Evolutionary conservation across 1,140 invertebrate species (phyloP).

Genomic region (Zaprionus davidi): DNA sequence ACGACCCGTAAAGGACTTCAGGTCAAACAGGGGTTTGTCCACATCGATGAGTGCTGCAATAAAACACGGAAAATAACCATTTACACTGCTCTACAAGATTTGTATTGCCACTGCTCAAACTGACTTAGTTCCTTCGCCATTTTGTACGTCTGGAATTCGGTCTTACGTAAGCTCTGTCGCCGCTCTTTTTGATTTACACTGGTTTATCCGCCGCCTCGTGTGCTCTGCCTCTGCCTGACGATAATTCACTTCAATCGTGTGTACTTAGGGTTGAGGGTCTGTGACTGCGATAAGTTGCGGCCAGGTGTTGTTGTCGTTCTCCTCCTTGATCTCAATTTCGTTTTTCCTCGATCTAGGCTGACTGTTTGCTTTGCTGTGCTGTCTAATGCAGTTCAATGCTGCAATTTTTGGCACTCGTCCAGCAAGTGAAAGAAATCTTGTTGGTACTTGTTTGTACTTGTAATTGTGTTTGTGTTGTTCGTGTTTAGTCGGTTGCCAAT

Average conservation of each 20-base stretch:
- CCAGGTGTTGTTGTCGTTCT: constrained; percentile 24
- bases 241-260: constrained; percentile 28
- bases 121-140: constrained; percentile 59
- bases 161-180: constrained; percentile 34
- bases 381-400: constrained; percentile 52
- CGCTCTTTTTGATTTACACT: constrained; percentile 5
- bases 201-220: constrained; percentile 12
- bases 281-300: constrained; percentile 22
- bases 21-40: constrained; percentile 96
- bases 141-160: constrained; percentile 5
- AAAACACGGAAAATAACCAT: not conserved
- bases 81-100: not conserved
- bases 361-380: constrained; percentile 8
- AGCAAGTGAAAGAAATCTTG: constrained; percentile 16
- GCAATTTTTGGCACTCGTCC: constrained; percentile 40
- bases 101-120: not conserved
- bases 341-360: constrained; percentile 13
- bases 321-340: not conserved
- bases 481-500: constrained; percentile 18
- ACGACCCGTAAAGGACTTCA: constrained; percentile 94
- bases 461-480: constrained; percentile 11
- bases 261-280: constrained; percentile 37
- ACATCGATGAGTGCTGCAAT: constrained; percentile 88
- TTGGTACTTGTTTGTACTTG: constrained; percentile 9
- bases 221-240: constrained; percentile 2